Evolutionary conservation across 2,113 vertebrate genomes (phyloP), one percentile per base, ranked within the genome.

Genomic region (Clarias macrocephalus): DNA sequence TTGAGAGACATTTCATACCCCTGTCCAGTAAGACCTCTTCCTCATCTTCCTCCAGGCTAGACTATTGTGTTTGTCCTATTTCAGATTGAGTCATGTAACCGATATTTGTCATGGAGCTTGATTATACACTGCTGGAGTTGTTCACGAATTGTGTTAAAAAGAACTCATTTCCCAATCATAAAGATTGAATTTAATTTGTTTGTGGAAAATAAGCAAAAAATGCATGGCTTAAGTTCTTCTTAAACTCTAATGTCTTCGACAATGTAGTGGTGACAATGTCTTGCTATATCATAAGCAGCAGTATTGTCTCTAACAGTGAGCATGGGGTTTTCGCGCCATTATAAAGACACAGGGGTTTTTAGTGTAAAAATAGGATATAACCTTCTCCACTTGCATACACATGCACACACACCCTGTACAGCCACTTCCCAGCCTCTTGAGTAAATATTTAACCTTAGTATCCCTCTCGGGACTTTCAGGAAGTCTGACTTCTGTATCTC

Each of bases 381-480:
- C 80, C 86, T 87, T 70, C 80, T 81, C 80, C 70, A 77, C 60
- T 87, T 66, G 21, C 85, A 86, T 62, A 68, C 54, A 85, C 84
- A 85, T 56, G 62, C 42, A n/a, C 80, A 81, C 85, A 87, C 80
- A 73, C 82, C 83, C 80, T 88, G 66, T 70, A 83, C 56, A 85
- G 62, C 80, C 85, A 91, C 88, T 85, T 88, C 86, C 88, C 88
- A 88, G 87, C 86, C 68, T 86, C 89, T 90, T 88, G 86, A 89
- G 86, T 88, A 91, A 91, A 91, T 89, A 90, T 89, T 90, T 88
- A 89, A 91, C 86, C 89, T 87, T 72, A 80, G 84, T 91, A 86
- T 89, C 66, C 88, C 80, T 84, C 88, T 89, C 12, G 82, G 73
- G 85, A 84, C 54, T 48, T 82, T 89, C 86, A 91, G 91, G 91